Evolutionary conservation across 2,797 vertebrate species (phyloP), one percentile per base, ranked within the genome.

Genomic region (Poecilia velifera): DNA sequence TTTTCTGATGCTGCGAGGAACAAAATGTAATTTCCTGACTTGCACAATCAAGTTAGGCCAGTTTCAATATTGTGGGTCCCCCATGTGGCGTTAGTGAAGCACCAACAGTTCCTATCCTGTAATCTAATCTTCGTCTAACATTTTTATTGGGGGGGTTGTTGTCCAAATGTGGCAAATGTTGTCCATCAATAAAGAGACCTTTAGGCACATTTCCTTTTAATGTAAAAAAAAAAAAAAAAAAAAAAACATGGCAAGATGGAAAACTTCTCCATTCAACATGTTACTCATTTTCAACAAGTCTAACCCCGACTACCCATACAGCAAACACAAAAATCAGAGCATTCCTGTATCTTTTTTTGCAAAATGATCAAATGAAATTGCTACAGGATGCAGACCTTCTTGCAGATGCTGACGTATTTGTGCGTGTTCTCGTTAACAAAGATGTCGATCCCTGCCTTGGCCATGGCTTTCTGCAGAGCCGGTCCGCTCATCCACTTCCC

Each of bases 361-460:
- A 8, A 49, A 2, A 66, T 34, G 14, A 31, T n/a, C 36, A 41
- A 13, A 34, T 34, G 1, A 28, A 70, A 25, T 20, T 6, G 20
- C 16, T 39, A 49, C 7, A 73, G 22, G 36, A 36, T n/a, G 28
- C 74, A 73, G 68, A 97, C 98, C 97, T 99, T 99, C 4, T 78
- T 45, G 20, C 89, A 94, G 72, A 90, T 62, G 39, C 83, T 77
- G 85, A 97, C 90, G 0, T 97, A 98, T 72, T 95, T 94, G 66
- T 96, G 91, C 0, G 97, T 96, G 90, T 95, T 53, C 28, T 94
- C 93, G 0, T 92, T 93, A 0, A 97, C 97, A 81, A 98, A 99
- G 87, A 99, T 87, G 91, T 98, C 98, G 90, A 99, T 75, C 45
- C 98, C 98, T 0, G 94, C 89, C 1, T 85, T 88, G 75, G 91